Conservation (phyloP, 2,797 vertebrate species). For the Semaprochilodus insignis region DNA sequence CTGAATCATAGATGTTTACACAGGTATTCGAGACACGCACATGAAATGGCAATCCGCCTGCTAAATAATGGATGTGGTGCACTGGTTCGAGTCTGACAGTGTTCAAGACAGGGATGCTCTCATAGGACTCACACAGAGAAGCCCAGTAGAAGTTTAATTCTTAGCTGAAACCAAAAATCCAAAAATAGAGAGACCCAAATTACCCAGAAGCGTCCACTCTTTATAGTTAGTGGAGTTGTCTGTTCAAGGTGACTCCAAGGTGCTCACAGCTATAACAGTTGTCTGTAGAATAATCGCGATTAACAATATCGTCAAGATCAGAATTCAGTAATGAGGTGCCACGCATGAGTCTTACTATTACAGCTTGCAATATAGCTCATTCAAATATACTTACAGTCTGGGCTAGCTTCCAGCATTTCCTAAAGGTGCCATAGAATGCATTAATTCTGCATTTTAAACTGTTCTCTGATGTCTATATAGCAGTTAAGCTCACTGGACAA, state of each 20-base stretch:
- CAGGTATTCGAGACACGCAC: conserved; percentile 21
- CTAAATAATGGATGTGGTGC: conserved; percentile 51
- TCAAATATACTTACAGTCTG: too few relatives aligned
- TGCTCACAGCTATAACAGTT: background rate
- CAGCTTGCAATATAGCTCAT: too few relatives aligned
- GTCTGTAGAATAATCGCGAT: too few relatives aligned
- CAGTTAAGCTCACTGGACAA: too few relatives aligned
- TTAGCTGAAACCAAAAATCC: conserved; percentile 11
- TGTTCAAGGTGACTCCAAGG: background rate
- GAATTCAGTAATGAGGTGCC: background rate
- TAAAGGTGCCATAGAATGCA: too few relatives aligned
- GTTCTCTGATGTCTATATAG: too few relatives aligned
- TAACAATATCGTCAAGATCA: too few relatives aligned
- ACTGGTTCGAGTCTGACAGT: conserved; percentile 25
- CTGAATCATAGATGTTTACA: conserved; percentile 39
- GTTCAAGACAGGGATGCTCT: conserved; percentile 20
- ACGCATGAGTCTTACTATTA: background rate
- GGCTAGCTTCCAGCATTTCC: too few relatives aligned
- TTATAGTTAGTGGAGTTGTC: background rate
- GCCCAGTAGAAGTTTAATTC: conserved; percentile 2
- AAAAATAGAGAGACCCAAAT: background rate
- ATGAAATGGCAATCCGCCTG: conserved; percentile 17
- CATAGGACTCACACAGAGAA: conserved; percentile 8
- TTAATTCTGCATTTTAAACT: too few relatives aligned
- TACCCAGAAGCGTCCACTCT: background rate